These are phyloP conservation scores for Drosophila borealis DNA, from an alignment of 2,888 invertebrate genomes.

Conservation along the genomic window DNA sequence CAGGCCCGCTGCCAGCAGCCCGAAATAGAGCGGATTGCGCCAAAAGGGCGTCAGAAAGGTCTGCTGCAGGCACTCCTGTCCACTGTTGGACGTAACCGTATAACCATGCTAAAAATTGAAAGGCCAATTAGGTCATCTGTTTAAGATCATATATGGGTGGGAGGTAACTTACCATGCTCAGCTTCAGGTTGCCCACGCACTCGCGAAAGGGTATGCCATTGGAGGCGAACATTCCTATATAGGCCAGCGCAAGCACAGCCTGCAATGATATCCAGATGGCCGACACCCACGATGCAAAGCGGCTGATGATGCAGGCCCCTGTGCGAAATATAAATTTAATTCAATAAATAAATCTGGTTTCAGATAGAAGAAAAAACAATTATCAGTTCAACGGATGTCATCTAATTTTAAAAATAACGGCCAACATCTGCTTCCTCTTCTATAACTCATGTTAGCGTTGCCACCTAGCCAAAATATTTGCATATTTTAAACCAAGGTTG, in stretches of 20 bases:
- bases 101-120: constrained; percentile 77
- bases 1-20: constrained; percentile 82
- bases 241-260: constrained; percentile 83
- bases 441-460: neutral
- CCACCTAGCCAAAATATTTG: neutral
- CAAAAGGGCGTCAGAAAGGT: constrained; percentile 85
- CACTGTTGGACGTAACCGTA: constrained; percentile 77
- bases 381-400: neutral
- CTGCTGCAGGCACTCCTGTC: constrained; percentile 83
- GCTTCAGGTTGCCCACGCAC: constrained; percentile 81
- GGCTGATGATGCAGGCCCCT: constrained; percentile 85
- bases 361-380: no score
- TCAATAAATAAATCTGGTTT: neutral
- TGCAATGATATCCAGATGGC: constrained; percentile 85
- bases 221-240: constrained; percentile 83
- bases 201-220: constrained; percentile 84
- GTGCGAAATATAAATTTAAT: neutral
- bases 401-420: neutral
- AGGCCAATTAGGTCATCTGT: neutral
- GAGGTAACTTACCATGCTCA: constrained; percentile 70
- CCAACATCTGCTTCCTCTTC: neutral
- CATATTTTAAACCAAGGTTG: neutral
- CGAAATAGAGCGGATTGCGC: constrained; percentile 84
- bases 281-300: constrained; percentile 84
- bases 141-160: neutral